Evolutionary conservation across 2,113 vertebrate species (phyloP).

Genomic region (Entelurus aequoreus): DNA sequence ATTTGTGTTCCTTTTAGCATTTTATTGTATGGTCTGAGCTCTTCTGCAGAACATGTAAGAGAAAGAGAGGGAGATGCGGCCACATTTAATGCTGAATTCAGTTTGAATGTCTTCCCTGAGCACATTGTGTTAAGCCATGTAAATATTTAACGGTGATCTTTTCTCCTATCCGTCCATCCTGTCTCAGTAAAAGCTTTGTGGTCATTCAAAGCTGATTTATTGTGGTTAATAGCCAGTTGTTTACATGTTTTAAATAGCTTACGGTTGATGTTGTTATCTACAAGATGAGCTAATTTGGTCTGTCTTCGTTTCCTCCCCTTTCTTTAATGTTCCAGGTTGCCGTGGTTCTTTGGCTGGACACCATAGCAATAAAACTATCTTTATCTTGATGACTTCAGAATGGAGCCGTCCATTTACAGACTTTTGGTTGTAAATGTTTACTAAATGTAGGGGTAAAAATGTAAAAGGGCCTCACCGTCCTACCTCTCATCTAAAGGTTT

Average conservation of each 20-base stretch:
- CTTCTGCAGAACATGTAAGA: slow-evolving; percentile 19
- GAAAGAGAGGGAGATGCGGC: slow-evolving; percentile 26
- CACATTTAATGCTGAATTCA: slow-evolving; percentile 45
- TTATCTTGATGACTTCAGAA: slow-evolving; percentile 41
- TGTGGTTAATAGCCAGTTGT: background rate
- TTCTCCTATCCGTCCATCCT: slow-evolving; percentile 27
- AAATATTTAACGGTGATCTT: slow-evolving; percentile 58
- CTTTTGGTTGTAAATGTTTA: slow-evolving; percentile 2
- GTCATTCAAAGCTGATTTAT: background rate
- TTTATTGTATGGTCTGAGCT: slow-evolving; percentile 43
- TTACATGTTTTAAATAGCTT: background rate
- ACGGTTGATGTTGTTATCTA: background rate
- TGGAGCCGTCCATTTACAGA: slow-evolving; percentile 31
- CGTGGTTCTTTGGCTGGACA: slow-evolving; percentile 16
- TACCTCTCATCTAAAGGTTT: slow-evolving; percentile 9
- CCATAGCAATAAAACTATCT: slow-evolving; percentile 26
- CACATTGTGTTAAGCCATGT: slow-evolving; percentile 41
- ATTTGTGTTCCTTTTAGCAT: slow-evolving; percentile 52
- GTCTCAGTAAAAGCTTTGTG: slow-evolving; percentile 16
- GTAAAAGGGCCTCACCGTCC: background rate
- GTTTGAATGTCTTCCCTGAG: slow-evolving; percentile 43
- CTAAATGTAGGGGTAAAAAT: background rate
- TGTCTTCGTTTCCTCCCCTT: background rate
- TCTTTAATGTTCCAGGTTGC: background rate
- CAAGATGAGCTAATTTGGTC: too few relatives aligned